Evolutionary conservation across 2,888 invertebrate genomes (phyloP).

Genomic region (Crioceris asparagi): DNA sequence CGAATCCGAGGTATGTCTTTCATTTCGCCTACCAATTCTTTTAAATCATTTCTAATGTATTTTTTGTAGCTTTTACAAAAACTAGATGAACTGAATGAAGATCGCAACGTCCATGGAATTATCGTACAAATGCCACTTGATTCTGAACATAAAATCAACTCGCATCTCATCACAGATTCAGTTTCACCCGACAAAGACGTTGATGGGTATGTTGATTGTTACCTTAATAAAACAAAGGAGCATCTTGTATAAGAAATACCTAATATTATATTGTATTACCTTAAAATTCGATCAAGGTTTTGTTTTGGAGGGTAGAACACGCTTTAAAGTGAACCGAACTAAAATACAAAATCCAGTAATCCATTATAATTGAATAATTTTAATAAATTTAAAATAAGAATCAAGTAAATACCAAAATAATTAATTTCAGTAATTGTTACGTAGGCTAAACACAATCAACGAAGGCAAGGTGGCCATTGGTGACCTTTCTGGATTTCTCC

Average conservation of each 20-base stretch:
- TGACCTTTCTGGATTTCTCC: conserved; percentile 79
- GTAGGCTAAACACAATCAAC: conserved; percentile 81
- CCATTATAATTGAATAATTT: too few species aligned
- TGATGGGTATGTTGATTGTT: conserved; percentile 65
- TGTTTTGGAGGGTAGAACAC: too few species aligned
- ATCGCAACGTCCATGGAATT: conserved; percentile 81
- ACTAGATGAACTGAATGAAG: conserved; percentile 68
- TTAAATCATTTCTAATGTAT: neutral
- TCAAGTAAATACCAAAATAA: neutral
- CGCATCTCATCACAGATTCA: conserved; percentile 75
- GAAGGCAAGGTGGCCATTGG: conserved; percentile 88
- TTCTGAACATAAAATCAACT: conserved; percentile 68
- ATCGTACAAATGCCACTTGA: conserved; percentile 97
- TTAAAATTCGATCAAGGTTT: too few species aligned
- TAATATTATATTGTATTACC: too few species aligned
- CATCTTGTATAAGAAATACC: too few species aligned
- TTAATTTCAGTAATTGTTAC: conserved; percentile 9
- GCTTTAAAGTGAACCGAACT: too few species aligned
- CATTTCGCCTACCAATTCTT: too few species aligned
- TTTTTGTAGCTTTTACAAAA: conserved; percentile 51
- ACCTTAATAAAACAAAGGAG: too few species aligned
- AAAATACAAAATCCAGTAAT: too few species aligned
- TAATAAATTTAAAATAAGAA: neutral
- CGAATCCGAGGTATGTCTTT: conserved; percentile 61
- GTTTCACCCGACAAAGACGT: conserved; percentile 89